Conservation (phyloP, 1,140 invertebrate genomes). For the Zaprionus capensis region DNA sequence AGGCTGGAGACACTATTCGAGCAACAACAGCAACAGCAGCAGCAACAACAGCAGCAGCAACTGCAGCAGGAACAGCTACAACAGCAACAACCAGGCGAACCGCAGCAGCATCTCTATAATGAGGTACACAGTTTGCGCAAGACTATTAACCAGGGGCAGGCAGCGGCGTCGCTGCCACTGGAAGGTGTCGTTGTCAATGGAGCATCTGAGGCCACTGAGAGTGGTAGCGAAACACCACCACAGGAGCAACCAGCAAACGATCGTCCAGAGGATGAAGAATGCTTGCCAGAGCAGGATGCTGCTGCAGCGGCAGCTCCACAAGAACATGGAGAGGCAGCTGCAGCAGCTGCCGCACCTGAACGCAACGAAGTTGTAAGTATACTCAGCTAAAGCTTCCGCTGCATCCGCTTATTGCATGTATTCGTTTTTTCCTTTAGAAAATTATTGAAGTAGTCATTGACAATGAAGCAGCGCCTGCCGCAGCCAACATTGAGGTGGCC, state of each 20-base stretch:
- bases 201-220: constrained; percentile 58
- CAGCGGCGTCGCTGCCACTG: neutral
- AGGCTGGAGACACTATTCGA: constrained; percentile 89
- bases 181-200: constrained; percentile 24
- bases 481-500: constrained; percentile 42
- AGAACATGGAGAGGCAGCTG: constrained; percentile 40
- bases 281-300: constrained; percentile 9
- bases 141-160: constrained; percentile 56
- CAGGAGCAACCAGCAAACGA: constrained; percentile 45
- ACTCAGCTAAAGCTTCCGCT: neutral
- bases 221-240: constrained; percentile 59
- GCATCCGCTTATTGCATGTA: constrained; percentile 16
- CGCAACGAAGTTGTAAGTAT: constrained; percentile 62
- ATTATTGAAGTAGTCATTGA: constrained; percentile 45
- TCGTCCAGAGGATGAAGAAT: constrained; percentile 66
- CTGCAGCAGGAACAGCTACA: constrained; percentile 84
- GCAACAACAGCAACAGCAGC: constrained; percentile 87
- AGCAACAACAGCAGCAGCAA: constrained; percentile 45
- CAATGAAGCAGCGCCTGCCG: neutral
- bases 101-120: constrained; percentile 47
- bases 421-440: constrained; percentile 44
- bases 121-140: constrained; percentile 57
- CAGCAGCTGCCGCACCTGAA: neutral
- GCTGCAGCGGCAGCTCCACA: constrained; percentile 1
- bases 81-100: constrained; percentile 25